Evolutionary conservation across 2,113 vertebrate species (phyloP), one percentile per base, ranked within the genome.

Genomic region (Pithys albifrons): DNA sequence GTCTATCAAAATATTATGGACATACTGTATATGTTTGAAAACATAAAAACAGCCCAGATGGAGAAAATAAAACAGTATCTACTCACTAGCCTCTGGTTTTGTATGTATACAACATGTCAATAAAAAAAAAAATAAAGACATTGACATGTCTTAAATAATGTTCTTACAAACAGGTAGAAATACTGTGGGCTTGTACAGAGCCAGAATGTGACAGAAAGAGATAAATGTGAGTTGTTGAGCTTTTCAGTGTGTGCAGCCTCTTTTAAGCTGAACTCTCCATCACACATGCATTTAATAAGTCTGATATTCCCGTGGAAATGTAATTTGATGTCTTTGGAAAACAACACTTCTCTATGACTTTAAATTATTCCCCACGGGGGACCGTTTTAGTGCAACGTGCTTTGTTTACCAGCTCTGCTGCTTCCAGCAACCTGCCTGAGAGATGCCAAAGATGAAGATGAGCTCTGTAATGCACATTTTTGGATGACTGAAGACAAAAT

Each of bases 351-450:
- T 41, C 75, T 69, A 52, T 52, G 83, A 92, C 75, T 96, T 95
- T 84, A 88, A 95, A 96, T 96, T 81, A 87, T 86, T 94, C 87
- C 90, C 93, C 55, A 66, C 52, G 66, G 93, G 95, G 88, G n/a
- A 89, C 57, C 54, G 93, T 92, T 95, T 96, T 89, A 86, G 54
- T 91, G 64, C 74, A 85, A 29, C 11, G 27, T 28, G 35, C 65
- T 96, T 95, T 96, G 92, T 95, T 96, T 97, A 89, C 81, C 51
- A 48, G 58, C 78, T 94, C 69, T 75, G 46, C 65, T 94, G 89
- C 91, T 92, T 92, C 75, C 61, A 92, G 91, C 14, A 5, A 95
- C 69, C 88, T 92, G 15, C 54, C 66, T 95, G 93, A 92, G 94
- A 94, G 92, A 93, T 87, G 79, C 83, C 94, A 90, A 84, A 79